Evolutionary conservation across 2,888 invertebrate genomes (phyloP).

Genomic region (Plagiodera versicolora): DNA sequence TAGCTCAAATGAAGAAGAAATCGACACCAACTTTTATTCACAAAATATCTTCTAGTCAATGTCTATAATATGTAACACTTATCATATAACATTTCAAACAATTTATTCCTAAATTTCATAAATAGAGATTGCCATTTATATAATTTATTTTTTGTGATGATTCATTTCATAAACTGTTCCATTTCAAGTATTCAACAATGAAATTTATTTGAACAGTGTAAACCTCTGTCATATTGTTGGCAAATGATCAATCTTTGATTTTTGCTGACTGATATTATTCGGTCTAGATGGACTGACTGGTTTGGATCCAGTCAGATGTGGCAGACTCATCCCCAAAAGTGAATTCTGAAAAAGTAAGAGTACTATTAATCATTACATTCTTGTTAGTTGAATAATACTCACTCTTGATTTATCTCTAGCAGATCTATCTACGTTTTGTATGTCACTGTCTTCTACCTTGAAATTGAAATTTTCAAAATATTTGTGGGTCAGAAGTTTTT

Average conservation of each 20-base stretch:
- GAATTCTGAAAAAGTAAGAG: constrained; percentile 51
- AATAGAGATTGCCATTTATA: no score
- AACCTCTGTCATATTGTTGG: constrained; percentile 72
- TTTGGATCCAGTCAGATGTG: constrained; percentile 63
- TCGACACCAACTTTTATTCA: no score
- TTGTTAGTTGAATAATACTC: constrained; percentile 32
- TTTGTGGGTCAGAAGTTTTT: constrained; percentile 83
- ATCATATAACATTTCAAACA: no score
- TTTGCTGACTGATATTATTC: constrained; percentile 52
- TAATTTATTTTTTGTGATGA: neutral
- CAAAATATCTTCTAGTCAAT: no score
- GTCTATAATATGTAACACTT: no score
- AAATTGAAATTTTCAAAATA: constrained; percentile 90
- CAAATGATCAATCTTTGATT: constrained; percentile 65
- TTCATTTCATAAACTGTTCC: neutral
- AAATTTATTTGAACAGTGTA: constrained; percentile 44
- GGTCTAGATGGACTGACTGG: constrained; percentile 58
- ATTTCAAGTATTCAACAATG: neutral
- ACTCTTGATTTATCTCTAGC: constrained; percentile 67
- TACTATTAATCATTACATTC: constrained; percentile 11
- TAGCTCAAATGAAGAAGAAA: no score
- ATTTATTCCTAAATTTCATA: no score
- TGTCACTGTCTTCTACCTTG: constrained; percentile 72
- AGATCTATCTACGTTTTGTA: constrained; percentile 60
- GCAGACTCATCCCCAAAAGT: constrained; percentile 64